Evolutionary conservation across 2,797 vertebrate species (phyloP), one percentile per base, ranked within the genome.

Genomic region (Chiroxiphia lanceolata): DNA sequence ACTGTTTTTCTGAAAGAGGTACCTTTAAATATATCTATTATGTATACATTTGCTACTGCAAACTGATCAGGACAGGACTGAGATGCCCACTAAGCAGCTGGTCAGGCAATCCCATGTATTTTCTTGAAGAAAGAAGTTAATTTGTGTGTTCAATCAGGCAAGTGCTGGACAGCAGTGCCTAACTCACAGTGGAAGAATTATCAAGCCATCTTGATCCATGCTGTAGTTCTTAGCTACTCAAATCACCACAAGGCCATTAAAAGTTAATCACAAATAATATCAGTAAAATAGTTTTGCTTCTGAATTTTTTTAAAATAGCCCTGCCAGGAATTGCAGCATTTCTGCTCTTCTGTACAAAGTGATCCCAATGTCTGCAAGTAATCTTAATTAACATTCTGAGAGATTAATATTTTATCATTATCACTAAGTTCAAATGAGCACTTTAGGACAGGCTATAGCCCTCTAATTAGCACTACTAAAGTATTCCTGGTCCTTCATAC

Each of bases 391-490:
- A 79, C 2, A 0, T 77, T 87, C 33, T 29, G 45, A 90, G 60
- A 64, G 17, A 84, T 93, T 61, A 77, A 60, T 90, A 77, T 85
- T 91, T 93, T 79, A 81, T 83, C 85, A 45, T 70, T 74, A 85
- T 21, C 27, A 21, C 40, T 34, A 40, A 57, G 17, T 74, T 91
- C 90, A 90, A 77, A 89, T 4, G 0, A 89, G 45, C 50, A 59
- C 64, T 87, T 84, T 31, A 89, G 48, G 57, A 70, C 36, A 76
- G 56, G 38, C 26, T 70, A 34, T 10, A 68, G 45, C 34, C 31
- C 45, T 89, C 51, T 85, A 63, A 89, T 77, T 48, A 92, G 63
- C 60, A 53, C 53, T 83, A 31, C 21, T 82, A 8, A 87, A 80
- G 51, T 54, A 68, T 7, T 68, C 40, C 60, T 84, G 6, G 2